Evolutionary conservation across 2,113 vertebrate species (phyloP), one percentile per base, ranked within the genome.

Genomic region (Cettia cetti): DNA sequence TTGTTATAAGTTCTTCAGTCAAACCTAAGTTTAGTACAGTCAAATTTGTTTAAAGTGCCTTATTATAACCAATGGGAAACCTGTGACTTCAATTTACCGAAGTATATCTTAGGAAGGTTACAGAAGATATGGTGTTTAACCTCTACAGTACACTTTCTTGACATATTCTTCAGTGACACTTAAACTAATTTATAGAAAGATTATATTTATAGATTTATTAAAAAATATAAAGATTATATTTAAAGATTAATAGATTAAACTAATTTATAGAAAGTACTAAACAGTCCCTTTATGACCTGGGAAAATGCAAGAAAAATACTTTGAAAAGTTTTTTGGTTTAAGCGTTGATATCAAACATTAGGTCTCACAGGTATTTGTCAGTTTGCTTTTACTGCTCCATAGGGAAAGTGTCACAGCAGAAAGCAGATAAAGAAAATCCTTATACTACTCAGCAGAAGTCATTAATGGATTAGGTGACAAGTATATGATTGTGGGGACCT

Each of bases 261-360:
- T 31, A 68, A 47, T 75, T 69, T 40, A 24, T 9, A 78, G 18
- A 15, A 78, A 70, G 27, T 53, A 63, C 18, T 83, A 79, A 89
- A 26, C 0, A 18, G 2, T 23, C 61, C 57, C 28, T 66, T 78
- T 0, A 0, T 27, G 18, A 82, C 47, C 10, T 1, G 2, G 23
- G 15, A 82, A 89, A 78, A 71, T 0, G 2, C 12, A 85, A 50
- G 28, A 47, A 7, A 87, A 80, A 66, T 8, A 3, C 4, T 64
- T 80, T 61, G 23, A 44, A 64, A 76, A 60, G 19, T 8, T 40
- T 56, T 72, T n/a, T 45, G 5, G 3, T 84, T 35, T 56, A 66
- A 78, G 12, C 8, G 3, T 37, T n/a, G 17, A 28, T 74, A 69
- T 71, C 70, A 71, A 77, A 39, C 56, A 84, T 39, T 37, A 70